phyloP scores from a whole-genome alignment of 1,140 invertebrate species.

The Copidosoma floridanum region DNA sequence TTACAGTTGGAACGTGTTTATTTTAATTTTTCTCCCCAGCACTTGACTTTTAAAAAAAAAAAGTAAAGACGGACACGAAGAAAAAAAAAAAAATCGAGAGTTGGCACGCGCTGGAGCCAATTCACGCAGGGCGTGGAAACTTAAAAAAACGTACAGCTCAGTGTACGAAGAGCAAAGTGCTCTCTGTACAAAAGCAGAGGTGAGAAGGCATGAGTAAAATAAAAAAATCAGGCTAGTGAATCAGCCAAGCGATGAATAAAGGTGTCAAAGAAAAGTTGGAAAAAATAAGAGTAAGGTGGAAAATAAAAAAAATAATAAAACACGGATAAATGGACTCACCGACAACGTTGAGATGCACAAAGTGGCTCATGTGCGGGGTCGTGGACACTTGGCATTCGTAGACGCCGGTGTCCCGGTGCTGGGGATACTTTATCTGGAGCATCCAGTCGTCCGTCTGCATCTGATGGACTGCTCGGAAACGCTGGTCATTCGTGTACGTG shows the following conservation, averaged over 20 bases:
- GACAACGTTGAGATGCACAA: conserved; percentile 80
- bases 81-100: no score
- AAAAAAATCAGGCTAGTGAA: no score
- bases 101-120: no score
- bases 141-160: no score
- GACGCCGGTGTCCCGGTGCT: conserved; percentile 77
- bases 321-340: conserved; percentile 68
- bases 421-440: conserved; percentile 82
- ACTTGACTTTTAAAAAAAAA: no score
- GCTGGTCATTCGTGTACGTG: conserved; percentile 87
- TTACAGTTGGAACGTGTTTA: no score
- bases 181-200: neutral
- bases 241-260: no score
- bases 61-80: no score
- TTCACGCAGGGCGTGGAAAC: no score
- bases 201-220: neutral
- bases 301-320: conserved; percentile 1
- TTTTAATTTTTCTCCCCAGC: no score
- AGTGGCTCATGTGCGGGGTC: conserved; percentile 83
- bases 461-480: conserved; percentile 81
- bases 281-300: conserved; percentile 3
- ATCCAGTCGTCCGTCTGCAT: conserved; percentile 86
- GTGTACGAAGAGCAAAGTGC: no score
- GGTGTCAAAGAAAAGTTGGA: conserved; percentile 1
- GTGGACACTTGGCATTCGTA: conserved; percentile 91